A percentile compares a stretch with the other conserved stretches of the same genome.
These are phyloP conservation scores for Chloroceryle amazona DNA, from an alignment of 2,797 vertebrate species.

Conservation along the genomic window DNA sequence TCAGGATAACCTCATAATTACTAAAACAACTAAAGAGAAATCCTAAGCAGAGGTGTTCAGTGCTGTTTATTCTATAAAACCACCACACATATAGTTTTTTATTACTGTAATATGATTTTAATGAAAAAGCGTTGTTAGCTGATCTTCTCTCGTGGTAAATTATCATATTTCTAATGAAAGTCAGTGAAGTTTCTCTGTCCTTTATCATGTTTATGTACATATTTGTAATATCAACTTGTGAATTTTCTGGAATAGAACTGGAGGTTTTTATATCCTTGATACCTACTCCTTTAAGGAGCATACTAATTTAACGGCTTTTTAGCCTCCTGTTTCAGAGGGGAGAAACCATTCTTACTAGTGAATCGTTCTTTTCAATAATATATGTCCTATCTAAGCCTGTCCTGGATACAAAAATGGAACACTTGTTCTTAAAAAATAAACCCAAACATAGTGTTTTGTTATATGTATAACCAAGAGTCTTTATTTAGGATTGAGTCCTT, in stretches of 20 bases:
- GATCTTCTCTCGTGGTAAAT: background rate
- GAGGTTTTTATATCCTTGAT: background rate
- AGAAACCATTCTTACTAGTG: background rate
- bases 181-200: background rate
- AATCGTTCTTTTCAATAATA: background rate
- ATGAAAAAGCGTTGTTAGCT: background rate
- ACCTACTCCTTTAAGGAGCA: background rate
- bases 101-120: background rate
- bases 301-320: background rate
- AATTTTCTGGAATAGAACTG: background rate
- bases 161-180: background rate
- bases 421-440: background rate
- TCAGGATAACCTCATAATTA: background rate
- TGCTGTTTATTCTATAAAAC: background rate
- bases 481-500: background rate
- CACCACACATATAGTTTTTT: background rate
- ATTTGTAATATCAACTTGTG: background rate
- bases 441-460: background rate
- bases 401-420: background rate
- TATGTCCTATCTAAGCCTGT: background rate
- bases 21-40: background rate
- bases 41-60: background rate
- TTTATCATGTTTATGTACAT: fast-evolving
- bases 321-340: background rate
- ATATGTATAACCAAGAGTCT: background rate